Evolutionary conservation across 2,797 vertebrate genomes (phyloP), one percentile per base, ranked within the genome.

Genomic region (Ciconia nigra): DNA sequence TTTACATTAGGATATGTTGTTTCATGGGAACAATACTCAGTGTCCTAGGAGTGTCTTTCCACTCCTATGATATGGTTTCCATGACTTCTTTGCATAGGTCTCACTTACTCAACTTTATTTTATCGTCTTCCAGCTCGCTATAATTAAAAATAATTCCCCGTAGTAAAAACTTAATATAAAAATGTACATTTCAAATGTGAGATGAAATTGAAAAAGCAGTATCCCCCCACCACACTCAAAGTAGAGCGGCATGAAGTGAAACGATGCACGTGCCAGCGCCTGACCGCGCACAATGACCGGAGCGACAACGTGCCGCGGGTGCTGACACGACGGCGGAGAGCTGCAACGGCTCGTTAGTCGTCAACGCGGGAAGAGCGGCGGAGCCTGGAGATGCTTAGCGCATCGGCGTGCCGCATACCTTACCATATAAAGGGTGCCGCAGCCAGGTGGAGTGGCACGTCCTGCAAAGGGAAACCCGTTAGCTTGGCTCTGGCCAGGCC

Each of bases 71-170:
- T 94, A 95, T 90, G 84, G 84, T 91, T 96, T 94, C 93, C 79
- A 92, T 88, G 91, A 94, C 90, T 97, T 96, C 94, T 93, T 94
- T 26, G 8, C 93, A 95, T 61, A 96, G 89, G 95, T 96, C 93
- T 95, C 90, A 90, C 95, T 94, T 87, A 94, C 63, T 92, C 92
- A 93, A 96, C 87, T 94, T 91, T 91, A 90, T 87, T 96, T 90
- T 87, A 97, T 94, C 62, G 2, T 92, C 93, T 95, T 92, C 84
- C 87, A 96, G 93, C 82, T 92, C 63, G 2, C 87, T 94, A 92
- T 96, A 97, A 97, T 97, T 97, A 97, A 97, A 97, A 96, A 94
- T 94, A 96, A 96, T 93, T 96, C 96, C 94, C 96, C 0, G 1
- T 24, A 89, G 96, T 80, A 93, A 85, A 88, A 96, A 90, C 57